A percentile compares a stretch with the other conserved stretches of the same genome.
phyloP scores from a whole-genome alignment of 2,888 invertebrate species.

The Nowickia ferox region DNA sequence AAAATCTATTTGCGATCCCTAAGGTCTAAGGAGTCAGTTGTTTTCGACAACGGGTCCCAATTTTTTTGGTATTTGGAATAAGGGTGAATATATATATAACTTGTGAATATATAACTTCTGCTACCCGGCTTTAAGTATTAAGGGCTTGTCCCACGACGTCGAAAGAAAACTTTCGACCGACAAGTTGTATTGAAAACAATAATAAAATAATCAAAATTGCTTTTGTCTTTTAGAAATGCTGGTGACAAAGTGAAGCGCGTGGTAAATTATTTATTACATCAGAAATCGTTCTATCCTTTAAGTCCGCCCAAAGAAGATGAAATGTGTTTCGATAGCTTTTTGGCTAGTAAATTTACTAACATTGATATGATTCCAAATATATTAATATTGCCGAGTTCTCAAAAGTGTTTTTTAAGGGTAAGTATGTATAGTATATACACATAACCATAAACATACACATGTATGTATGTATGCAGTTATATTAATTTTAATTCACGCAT shows the following conservation, averaged over 20 bases:
- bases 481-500: too few relatives aligned
- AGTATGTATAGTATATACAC: conserved; percentile 69
- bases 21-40: too few relatives aligned
- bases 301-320: conserved; percentile 88
- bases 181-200: background rate
- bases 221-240: conserved; percentile 82
- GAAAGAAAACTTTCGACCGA: background rate
- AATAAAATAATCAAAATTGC: background rate
- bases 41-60: too few relatives aligned
- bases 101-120: too few relatives aligned
- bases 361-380: conserved; percentile 91
- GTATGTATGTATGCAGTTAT: too few relatives aligned
- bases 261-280: conserved; percentile 89
- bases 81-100: too few relatives aligned
- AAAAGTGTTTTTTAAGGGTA: conserved; percentile 92
- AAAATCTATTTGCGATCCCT: too few relatives aligned
- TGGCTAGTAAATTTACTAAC: conserved; percentile 89
- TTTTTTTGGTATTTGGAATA: too few relatives aligned
- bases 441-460: background rate
- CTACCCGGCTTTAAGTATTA: too few relatives aligned
- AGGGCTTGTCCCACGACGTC: background rate
- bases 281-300: conserved; percentile 92
- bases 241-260: conserved; percentile 90
- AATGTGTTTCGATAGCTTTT: conserved; percentile 87
- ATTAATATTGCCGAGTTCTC: conserved; percentile 92